phyloP scores from a whole-genome alignment of 2,797 vertebrate genomes.

The Cygnus olor region DNA sequence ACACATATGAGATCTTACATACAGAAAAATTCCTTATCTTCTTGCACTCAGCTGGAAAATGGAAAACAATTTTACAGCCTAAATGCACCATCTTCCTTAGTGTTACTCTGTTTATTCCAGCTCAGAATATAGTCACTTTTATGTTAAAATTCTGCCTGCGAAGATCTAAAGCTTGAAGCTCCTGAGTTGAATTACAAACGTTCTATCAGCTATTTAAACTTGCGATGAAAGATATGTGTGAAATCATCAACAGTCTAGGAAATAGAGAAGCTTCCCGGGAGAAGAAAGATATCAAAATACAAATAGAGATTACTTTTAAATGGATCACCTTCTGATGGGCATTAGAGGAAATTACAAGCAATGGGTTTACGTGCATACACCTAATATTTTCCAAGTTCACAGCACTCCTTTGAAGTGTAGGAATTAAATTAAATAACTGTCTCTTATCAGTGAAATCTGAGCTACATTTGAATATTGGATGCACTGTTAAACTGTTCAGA shows the following conservation, averaged over 20 bases:
- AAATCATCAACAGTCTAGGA: neutral
- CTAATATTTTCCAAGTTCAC: neutral
- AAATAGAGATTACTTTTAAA: slow-evolving; percentile 5
- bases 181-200: neutral
- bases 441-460: neutral
- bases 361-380: neutral
- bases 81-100: neutral
- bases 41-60: neutral
- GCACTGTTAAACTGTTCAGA: neutral
- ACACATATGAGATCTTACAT: neutral
- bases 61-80: neutral
- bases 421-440: slow-evolving; percentile 21
- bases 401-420: neutral
- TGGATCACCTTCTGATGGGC: neutral
- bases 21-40: neutral
- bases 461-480: neutral
- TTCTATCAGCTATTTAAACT: neutral
- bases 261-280: neutral
- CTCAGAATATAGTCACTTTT: neutral
- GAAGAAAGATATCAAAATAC: slow-evolving; percentile 7
- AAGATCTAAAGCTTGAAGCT: neutral
- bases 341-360: slow-evolving; percentile 18
- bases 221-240: neutral
- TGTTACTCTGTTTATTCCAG: neutral
- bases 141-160: neutral